These are phyloP conservation scores for Andrena praecox DNA, from an alignment of 2,888 invertebrate genomes.

Conservation along the genomic window DNA sequence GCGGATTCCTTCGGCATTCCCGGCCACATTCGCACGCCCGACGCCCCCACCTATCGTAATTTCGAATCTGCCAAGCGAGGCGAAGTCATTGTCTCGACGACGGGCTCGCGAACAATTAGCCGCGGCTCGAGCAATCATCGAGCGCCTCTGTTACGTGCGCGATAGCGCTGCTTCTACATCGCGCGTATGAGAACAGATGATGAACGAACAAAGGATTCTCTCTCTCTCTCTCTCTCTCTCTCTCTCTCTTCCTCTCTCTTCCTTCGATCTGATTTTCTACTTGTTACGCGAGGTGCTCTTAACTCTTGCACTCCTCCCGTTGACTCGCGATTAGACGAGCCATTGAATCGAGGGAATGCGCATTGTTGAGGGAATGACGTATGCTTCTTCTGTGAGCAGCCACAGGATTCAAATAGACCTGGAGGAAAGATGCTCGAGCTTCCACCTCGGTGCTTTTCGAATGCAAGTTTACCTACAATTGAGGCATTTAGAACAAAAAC, in stretches of 20 bases:
- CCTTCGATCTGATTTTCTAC: slow-evolving; percentile 30
- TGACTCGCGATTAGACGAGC: slow-evolving; percentile 35
- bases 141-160: not conserved
- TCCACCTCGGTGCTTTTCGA: not conserved
- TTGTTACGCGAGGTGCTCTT: slow-evolving; percentile 4
- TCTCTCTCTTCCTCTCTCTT: too few relatives aligned
- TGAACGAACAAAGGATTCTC: slow-evolving; percentile 38
- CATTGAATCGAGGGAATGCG: slow-evolving; percentile 21
- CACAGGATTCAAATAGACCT: not conserved
- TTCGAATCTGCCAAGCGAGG: slow-evolving; percentile 45
- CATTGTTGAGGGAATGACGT: slow-evolving; percentile 20
- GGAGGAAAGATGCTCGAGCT: not conserved
- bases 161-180: not conserved
- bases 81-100: slow-evolving; percentile 48
- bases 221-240: not conserved
- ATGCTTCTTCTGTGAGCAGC: slow-evolving; percentile 7
- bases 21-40: slow-evolving; percentile 49
- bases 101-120: slow-evolving; percentile 43
- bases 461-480: not conserved
- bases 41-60: slow-evolving; percentile 31
- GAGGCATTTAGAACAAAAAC: too few relatives aligned
- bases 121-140: slow-evolving; percentile 42
- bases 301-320: not conserved
- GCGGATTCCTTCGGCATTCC: slow-evolving; percentile 48
- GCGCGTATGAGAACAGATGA: slow-evolving; percentile 62